Percentiles rank a stretch among this genome's conserved stretches.
Evolutionary conservation across 1,140 invertebrate species (phyloP).

Genomic region (Eumaeus atala): DNA sequence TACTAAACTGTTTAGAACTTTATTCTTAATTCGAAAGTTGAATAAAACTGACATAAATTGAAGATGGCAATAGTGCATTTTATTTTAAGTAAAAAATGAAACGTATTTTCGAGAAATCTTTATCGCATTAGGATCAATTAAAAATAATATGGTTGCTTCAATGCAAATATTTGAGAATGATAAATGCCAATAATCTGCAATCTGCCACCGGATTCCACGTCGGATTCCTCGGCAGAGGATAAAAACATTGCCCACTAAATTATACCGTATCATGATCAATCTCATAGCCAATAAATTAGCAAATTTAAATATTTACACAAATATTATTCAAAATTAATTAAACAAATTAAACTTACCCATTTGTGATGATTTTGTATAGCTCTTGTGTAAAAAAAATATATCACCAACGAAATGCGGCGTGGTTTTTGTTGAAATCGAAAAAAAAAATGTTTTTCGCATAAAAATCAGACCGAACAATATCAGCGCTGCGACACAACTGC

Average conservation of each 20-base stretch:
- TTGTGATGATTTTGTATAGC: conserved; percentile 26
- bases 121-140: conserved; percentile 43
- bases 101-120: conserved; percentile 45
- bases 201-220: conserved; percentile 64
- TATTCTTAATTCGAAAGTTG: too few relatives aligned
- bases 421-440: neutral
- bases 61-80: conserved; percentile 12
- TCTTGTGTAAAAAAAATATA: conserved; percentile 23
- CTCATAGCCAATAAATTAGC: conserved; percentile 16
- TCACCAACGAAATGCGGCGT: conserved; percentile 14
- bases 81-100: conserved; percentile 6
- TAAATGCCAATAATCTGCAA: conserved; percentile 61
- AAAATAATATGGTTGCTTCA: conserved; percentile 45
- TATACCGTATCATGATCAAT: conserved; percentile 21
- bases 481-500: conserved; percentile 47
- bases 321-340: conserved; percentile 15
- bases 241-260: conserved; percentile 31
- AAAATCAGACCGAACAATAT: conserved; percentile 44
- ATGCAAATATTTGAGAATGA: conserved; percentile 55
- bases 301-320: conserved; percentile 17
- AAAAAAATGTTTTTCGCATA: conserved; percentile 16
- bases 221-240: conserved; percentile 34
- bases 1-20: too few relatives aligned
- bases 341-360: conserved; percentile 36
- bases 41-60: conserved; percentile 6